Conservation (phyloP, 2,888 invertebrate species). For the Cheilosia impressa region DNA sequence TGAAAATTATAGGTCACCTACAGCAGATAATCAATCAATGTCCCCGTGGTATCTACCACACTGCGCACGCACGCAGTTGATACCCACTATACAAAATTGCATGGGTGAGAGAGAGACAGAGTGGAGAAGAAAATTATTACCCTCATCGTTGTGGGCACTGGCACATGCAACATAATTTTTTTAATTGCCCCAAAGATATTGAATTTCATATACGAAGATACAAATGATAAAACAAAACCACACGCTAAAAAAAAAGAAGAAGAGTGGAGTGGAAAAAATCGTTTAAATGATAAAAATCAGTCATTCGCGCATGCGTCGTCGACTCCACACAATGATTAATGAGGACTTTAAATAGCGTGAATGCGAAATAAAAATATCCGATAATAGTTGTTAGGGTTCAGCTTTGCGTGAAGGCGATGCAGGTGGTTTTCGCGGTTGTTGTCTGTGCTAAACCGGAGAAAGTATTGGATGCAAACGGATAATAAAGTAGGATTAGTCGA, state of each 20-base stretch:
- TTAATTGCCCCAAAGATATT: constrained; percentile 53
- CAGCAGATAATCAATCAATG: constrained; percentile 67
- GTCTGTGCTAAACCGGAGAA: background rate
- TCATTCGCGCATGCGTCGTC: constrained; percentile 72
- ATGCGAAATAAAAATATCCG: constrained; percentile 37
- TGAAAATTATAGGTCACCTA: constrained; percentile 60
- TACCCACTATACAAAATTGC: constrained; percentile 18
- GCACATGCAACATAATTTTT: constrained; percentile 25
- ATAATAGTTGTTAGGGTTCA: constrained; percentile 31
- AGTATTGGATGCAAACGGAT: background rate
- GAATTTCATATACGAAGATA: constrained; percentile 55
- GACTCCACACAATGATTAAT: constrained; percentile 69
- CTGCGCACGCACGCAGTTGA: constrained; percentile 6
- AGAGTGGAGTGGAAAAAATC: constrained; percentile 12
- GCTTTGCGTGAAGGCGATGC: constrained; percentile 31
- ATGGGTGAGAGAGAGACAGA: constrained; percentile 1
- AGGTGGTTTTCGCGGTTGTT: background rate
- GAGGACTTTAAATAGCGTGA: constrained; percentile 47
- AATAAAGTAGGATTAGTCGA: background rate
- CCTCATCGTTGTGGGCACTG: constrained; percentile 36
- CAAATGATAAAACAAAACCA: constrained; percentile 32
- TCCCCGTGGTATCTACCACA: constrained; percentile 19
- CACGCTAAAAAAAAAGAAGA: background rate
- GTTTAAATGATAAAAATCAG: constrained; percentile 72
- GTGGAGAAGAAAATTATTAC: constrained; percentile 50